phyloP scores from a whole-genome alignment of 2,888 invertebrate species.

The Coelinius sp. region DNA sequence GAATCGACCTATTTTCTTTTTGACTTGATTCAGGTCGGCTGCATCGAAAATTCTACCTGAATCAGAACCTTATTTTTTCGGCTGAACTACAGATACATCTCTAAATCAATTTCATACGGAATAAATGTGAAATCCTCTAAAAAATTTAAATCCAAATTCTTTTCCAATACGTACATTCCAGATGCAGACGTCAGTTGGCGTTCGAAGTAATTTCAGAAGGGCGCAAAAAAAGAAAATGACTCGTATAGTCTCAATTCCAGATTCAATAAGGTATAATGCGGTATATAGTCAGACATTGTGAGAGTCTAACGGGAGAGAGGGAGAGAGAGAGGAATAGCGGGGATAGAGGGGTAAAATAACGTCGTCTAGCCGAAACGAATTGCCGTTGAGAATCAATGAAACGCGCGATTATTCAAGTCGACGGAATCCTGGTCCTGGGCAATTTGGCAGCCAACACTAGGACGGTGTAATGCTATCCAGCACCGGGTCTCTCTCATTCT shows the following conservation, averaged over 20 bases:
- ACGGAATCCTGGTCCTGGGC: constrained; percentile 51
- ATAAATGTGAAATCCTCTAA: constrained; percentile 10
- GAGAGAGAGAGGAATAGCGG: neutral
- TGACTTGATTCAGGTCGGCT: too few relatives aligned
- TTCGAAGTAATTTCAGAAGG: neutral
- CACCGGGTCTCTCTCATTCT: constrained; percentile 36
- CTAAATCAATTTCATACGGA: neutral
- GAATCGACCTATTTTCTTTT: too few relatives aligned
- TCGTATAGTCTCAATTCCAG: constrained; percentile 17
- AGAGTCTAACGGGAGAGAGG: neutral
- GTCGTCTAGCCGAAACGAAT: constrained; percentile 34
- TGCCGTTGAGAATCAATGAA: constrained; percentile 53
- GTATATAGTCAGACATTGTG: constrained; percentile 16
- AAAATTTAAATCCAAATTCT: constrained; percentile 12
- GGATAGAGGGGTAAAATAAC: constrained; percentile 23
- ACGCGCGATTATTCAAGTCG: constrained; percentile 55
- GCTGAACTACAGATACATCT: neutral
- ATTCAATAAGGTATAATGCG: constrained; percentile 23
- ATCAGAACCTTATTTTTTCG: too few relatives aligned
- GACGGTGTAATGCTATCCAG: constrained; percentile 24
- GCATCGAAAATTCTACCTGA: too few relatives aligned
- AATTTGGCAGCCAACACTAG: constrained; percentile 55
- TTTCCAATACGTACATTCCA: constrained; percentile 16
- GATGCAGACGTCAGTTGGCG: constrained; percentile 18
- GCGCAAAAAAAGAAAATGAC: neutral